A percentile compares a stretch with the other conserved stretches of the same genome.
These are phyloP conservation scores for Malurus melanocephalus DNA, from an alignment of 2,113 vertebrate species.

Conservation along the genomic window DNA sequence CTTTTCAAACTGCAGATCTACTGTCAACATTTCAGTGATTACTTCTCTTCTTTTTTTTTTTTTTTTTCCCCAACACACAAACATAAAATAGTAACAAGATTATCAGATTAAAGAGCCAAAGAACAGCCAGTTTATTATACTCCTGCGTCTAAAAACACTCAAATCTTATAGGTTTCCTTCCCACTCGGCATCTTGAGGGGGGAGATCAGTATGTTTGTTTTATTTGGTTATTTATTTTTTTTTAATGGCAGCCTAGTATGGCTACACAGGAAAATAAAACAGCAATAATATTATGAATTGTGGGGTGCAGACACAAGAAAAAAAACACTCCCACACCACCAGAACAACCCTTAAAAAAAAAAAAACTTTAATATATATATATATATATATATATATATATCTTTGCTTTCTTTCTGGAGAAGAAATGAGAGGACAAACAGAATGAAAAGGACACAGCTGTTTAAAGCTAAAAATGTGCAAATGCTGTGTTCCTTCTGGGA, in stretches of 20 bases:
- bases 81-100: conserved; percentile 58
- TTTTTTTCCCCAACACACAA: background rate
- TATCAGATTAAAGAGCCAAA: conserved; percentile 55
- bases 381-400: too few species aligned
- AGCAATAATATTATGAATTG: background rate
- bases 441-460: background rate
- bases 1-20: conserved; percentile 52
- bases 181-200: background rate
- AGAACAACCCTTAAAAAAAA: background rate
- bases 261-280: background rate
- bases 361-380: too few species aligned
- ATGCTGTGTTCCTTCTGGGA: conserved; percentile 1
- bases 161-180: conserved; percentile 16
- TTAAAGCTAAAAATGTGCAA: conserved; percentile 20
- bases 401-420: background rate
- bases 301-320: background rate
- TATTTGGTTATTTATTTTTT: background rate
- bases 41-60: background rate
- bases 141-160: conserved; percentile 1
- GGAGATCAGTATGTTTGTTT: background rate
- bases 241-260: background rate
- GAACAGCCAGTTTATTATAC: conserved; percentile 49
- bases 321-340: background rate
- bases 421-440: background rate
- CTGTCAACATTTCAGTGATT: conserved; percentile 45